Evolutionary conservation across 2,113 vertebrate genomes (phyloP), one percentile per base, ranked within the genome.

Genomic region (Cygnus buccinator): DNA sequence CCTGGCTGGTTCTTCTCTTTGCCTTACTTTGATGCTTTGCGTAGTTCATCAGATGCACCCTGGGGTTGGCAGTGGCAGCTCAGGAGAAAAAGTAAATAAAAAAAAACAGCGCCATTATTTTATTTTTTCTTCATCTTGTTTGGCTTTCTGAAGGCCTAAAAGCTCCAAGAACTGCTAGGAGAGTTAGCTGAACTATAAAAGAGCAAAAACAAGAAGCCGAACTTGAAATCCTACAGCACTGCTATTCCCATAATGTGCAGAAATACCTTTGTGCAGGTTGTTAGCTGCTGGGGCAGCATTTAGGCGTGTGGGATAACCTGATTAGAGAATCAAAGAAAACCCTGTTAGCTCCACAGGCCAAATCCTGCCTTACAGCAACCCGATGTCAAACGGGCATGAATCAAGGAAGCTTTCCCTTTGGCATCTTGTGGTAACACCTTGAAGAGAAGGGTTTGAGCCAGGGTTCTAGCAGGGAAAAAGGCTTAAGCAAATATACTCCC

Each of bases 161-260:
- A 97, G 90, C 94, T 96, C 58, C 87, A 93, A 88, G 92, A 97
- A 58, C 84, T 97, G 94, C 94, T 96, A 90, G 89, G 75, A 95
- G 93, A 96, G 93, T 95, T 96, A 91, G 87, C 75, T 91, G 78
- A 96, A 97, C 84, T 92, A 92, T 93, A 92, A 97, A 97, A 97
- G 94, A 93, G 67, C 84, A 95, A 97, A 97, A 96, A 94, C 95
- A 94, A 93, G 83, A 96, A 97, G 90, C 86, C 92, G 95, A 93
- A 96, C 54, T 95, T 96, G 70, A 4, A 97, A 96, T 97, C 89
- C 95, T 96, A 44, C 9, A 72, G 75, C 35, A 63, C 77, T 94
- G 59, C 55, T 85, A 20, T 91, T 96, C 78, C 85, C 59, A 29
- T 88, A 70, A 80, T 67, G 76, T 65, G 73, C 65, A 96, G 68